Conservation (phyloP, 2,113 vertebrate genomes). For the Neodon shergylaensis region DNA sequence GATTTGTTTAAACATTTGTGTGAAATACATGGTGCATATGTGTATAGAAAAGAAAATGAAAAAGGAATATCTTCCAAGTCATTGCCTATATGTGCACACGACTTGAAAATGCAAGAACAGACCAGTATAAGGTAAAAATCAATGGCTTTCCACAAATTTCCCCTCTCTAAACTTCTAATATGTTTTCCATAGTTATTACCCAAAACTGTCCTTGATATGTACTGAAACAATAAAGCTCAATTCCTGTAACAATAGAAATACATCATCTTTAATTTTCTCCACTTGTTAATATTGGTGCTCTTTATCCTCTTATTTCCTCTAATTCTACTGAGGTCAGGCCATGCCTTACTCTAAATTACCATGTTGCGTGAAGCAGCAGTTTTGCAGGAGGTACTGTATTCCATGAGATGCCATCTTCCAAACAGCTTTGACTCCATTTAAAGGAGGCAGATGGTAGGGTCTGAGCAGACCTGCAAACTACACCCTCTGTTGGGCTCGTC, state of each 20-base stretch:
- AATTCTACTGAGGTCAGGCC: not conserved
- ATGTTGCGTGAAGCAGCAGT: no score
- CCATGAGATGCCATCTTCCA: not conserved
- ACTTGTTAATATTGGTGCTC: not conserved
- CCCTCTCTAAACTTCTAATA: not conserved
- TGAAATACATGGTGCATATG: not conserved
- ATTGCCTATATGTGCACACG: not conserved
- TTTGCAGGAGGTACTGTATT: not conserved
- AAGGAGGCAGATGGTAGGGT: not conserved
- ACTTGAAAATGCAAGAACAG: not conserved
- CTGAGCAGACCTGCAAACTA: no score
- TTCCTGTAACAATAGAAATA: not conserved
- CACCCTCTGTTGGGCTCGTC: not conserved
- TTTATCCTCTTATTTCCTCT: not conserved
- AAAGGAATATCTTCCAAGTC: not conserved
- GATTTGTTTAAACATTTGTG: not conserved
- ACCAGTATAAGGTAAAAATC: not conserved
- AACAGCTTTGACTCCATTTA: not conserved
- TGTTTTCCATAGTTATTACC: not conserved
- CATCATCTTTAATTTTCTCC: not conserved
- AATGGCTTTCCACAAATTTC: not conserved
- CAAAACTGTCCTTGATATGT: not conserved
- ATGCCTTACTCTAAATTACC: not conserved
- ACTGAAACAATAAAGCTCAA: not conserved
- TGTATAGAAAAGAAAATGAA: not conserved